These are phyloP conservation scores for Streptopelia turtur DNA, from an alignment of 2,797 vertebrate genomes.

Conservation along the genomic window DNA sequence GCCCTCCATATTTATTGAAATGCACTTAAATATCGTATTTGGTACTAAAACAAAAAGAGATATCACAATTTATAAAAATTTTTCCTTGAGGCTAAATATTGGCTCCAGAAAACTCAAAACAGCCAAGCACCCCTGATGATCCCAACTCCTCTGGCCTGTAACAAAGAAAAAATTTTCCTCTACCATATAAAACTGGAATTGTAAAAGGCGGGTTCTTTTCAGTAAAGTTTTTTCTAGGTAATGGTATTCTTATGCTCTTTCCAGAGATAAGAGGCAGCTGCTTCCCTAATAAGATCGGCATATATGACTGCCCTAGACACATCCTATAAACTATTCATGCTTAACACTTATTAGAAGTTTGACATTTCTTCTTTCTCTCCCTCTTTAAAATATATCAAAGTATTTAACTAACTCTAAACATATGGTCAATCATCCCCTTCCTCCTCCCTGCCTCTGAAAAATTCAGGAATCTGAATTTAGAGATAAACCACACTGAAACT, in stretches of 20 bases:
- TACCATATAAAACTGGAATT: background rate
- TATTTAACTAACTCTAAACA: background rate
- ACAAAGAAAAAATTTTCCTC: background rate
- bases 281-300: background rate
- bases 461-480: background rate
- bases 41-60: background rate
- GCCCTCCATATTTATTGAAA: background rate
- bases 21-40: background rate
- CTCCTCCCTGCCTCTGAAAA: background rate
- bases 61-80: background rate
- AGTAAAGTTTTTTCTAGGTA: background rate
- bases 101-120: background rate
- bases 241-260: background rate
- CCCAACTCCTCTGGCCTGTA: background rate
- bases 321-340: background rate
- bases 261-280: background rate
- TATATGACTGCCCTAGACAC: background rate
- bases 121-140: background rate
- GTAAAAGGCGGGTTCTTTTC: background rate
- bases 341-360: background rate
- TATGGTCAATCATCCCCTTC: background rate
- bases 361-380: background rate
- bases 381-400: background rate
- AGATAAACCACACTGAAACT: background rate
- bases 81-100: background rate